Evolutionary conservation across 2,797 vertebrate species (phyloP).

Genomic region (Amniataba percoides): DNA sequence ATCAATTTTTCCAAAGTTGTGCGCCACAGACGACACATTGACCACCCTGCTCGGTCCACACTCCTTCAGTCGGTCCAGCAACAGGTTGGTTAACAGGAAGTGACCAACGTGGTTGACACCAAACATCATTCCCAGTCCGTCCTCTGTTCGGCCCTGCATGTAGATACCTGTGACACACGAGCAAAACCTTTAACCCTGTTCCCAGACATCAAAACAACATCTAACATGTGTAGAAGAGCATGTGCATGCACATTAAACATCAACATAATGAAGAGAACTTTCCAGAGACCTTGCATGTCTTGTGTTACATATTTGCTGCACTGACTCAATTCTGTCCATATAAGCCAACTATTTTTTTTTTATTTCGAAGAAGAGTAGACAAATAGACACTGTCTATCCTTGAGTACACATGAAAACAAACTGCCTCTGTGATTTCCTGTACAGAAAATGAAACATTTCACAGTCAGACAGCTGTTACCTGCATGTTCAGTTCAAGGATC

Average conservation of each 20-base stretch:
- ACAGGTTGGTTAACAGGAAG: conserved; percentile 80
- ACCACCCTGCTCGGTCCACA: conserved; percentile 75
- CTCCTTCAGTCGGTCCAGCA: conserved; percentile 75
- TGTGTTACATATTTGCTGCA: too few species aligned
- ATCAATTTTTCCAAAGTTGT: conserved; percentile 71
- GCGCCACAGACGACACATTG: conserved; percentile 66
- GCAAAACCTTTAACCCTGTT: background rate
- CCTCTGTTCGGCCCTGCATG: conserved; percentile 71
- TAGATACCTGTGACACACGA: conserved; percentile 57
- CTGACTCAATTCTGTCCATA: too few species aligned
- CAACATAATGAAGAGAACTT: too few species aligned
- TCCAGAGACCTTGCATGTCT: too few species aligned
- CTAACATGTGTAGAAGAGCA: background rate
- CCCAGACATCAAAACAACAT: background rate
- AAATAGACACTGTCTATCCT: background rate
- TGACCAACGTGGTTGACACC: conserved; percentile 82
- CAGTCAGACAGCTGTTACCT: background rate
- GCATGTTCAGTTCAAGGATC: background rate
- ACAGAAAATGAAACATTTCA: background rate
- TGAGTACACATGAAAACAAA: too few species aligned
- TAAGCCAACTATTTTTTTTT: too few species aligned
- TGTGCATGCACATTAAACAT: too few species aligned
- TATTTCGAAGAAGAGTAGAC: background rate
- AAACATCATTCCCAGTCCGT: conserved; percentile 81
- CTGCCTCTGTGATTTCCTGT: background rate